Evolutionary conservation across 2,113 vertebrate genomes (phyloP).

Genomic region (Bos taurus): DNA sequence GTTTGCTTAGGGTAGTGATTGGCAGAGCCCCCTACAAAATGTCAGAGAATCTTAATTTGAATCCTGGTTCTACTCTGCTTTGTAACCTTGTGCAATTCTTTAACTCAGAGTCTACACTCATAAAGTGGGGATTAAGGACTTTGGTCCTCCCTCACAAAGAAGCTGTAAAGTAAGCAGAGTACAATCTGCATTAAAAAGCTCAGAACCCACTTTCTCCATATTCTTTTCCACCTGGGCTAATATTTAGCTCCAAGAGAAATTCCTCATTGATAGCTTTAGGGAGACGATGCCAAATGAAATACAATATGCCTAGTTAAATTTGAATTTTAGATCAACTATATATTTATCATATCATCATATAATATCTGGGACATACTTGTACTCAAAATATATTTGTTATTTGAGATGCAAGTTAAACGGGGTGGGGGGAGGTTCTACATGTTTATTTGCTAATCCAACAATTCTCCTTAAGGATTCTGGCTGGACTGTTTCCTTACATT

Average conservation of each 20-base stretch:
- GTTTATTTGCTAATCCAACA: neutral
- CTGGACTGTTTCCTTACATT: neutral
- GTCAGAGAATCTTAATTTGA: conserved; percentile 51
- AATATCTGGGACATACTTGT: neutral
- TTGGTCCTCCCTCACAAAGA: conserved; percentile 19
- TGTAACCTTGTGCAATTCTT: conserved; percentile 26
- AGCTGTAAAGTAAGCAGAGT: neutral
- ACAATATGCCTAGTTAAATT: neutral
- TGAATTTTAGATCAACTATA: neutral
- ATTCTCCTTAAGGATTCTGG: neutral
- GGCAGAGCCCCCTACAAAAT: conserved; percentile 36
- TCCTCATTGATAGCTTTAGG: neutral
- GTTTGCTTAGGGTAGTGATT: conserved; percentile 54
- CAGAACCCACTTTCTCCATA: neutral
- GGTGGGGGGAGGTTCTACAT: neutral
- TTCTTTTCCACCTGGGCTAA: neutral
- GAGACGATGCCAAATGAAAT: neutral
- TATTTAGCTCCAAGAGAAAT: conserved; percentile 22
- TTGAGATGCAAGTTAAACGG: neutral
- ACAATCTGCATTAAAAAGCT: neutral
- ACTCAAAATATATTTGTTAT: neutral
- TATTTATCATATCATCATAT: neutral
- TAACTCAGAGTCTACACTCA: neutral
- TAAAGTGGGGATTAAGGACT: conserved; percentile 58
- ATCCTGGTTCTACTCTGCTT: conserved; percentile 29